These are phyloP conservation scores for Drosophila ustulata DNA, from an alignment of 2,888 invertebrate species.

Conservation along the genomic window DNA sequence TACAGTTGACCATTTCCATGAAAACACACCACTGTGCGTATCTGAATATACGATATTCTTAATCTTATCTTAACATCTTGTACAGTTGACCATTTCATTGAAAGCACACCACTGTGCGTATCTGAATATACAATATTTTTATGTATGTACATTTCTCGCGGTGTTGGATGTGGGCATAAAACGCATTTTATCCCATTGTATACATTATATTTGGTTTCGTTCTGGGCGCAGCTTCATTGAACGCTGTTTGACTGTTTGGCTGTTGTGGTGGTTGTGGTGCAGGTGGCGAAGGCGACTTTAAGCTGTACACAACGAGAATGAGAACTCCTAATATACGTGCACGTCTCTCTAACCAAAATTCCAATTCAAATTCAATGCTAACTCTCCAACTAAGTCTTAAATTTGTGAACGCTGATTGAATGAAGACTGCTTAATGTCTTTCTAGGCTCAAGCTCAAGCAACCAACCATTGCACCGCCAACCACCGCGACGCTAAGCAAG, in stretches of 20 bases:
- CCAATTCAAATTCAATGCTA: constrained; percentile 36
- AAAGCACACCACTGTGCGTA: background rate
- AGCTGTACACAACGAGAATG: constrained; percentile 39
- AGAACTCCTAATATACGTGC: constrained; percentile 56
- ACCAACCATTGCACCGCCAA: constrained; percentile 44
- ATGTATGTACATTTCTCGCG: constrained; percentile 3
- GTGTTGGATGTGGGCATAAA: constrained; percentile 8
- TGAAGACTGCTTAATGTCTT: constrained; percentile 77
- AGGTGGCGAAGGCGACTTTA: constrained; percentile 47
- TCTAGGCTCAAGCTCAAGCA: constrained; percentile 55
- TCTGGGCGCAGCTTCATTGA: constrained; percentile 27
- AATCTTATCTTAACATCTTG: constrained; percentile 12
- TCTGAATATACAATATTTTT: background rate
- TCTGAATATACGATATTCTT: background rate
- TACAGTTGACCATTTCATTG: constrained; percentile 31
- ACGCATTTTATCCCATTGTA: background rate
- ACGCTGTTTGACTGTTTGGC: constrained; percentile 20
- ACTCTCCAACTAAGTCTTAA: constrained; percentile 47
- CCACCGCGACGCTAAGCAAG: constrained; percentile 31
- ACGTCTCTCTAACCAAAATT: constrained; percentile 66
- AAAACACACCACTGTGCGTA: constrained; percentile 1
- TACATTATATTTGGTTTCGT: background rate
- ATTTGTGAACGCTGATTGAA: constrained; percentile 54
- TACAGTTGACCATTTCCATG: constrained; percentile 31
- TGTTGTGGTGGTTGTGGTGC: constrained; percentile 69